phyloP scores from a whole-genome alignment of 1,140 invertebrate genomes.

The Magallana angulata region DNA sequence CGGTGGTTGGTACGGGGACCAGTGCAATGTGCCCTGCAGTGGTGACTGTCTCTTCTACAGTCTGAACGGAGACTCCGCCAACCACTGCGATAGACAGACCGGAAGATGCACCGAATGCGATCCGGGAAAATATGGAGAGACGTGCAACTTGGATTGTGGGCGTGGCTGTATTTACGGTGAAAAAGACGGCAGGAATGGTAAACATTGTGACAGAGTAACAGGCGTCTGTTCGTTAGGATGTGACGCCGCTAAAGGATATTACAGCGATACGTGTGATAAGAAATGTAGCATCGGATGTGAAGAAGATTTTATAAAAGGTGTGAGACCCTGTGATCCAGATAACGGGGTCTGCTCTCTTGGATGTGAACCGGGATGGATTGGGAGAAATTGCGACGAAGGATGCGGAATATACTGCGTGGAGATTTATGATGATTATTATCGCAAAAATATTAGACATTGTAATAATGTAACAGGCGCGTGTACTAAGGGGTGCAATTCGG shows the following conservation, averaged over 20 bases:
- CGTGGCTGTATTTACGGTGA: slow-evolving; percentile 6
- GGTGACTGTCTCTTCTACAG: background rate
- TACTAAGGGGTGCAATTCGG: background rate
- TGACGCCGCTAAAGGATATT: background rate
- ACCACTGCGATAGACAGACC: slow-evolving; percentile 10
- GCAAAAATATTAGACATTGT: slow-evolving; percentile 33
- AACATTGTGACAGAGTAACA: background rate
- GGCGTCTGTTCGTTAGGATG: slow-evolving; percentile 32
- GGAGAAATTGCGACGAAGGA: slow-evolving; percentile 25
- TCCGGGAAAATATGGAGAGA: slow-evolving; percentile 31
- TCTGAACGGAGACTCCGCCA: background rate
- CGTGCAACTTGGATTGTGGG: slow-evolving; percentile 15
- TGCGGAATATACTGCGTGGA: slow-evolving; percentile 42
- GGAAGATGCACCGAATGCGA: slow-evolving; percentile 16
- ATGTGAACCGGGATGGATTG: slow-evolving; percentile 48
- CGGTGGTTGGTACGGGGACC: slow-evolving; percentile 29
- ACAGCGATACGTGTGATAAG: background rate
- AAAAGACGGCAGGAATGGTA: background rate
- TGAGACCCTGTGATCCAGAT: slow-evolving; percentile 11
- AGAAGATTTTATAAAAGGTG: background rate
- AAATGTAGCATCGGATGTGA: slow-evolving; percentile 34
- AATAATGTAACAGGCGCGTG: slow-evolving; percentile 42
- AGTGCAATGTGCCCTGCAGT: background rate
- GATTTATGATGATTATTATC: slow-evolving; percentile 35
- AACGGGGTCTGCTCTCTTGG: background rate